Evolutionary conservation across 2,113 vertebrate genomes (phyloP), one percentile per base, ranked within the genome.

Genomic region (Recurvirostra avosetta): DNA sequence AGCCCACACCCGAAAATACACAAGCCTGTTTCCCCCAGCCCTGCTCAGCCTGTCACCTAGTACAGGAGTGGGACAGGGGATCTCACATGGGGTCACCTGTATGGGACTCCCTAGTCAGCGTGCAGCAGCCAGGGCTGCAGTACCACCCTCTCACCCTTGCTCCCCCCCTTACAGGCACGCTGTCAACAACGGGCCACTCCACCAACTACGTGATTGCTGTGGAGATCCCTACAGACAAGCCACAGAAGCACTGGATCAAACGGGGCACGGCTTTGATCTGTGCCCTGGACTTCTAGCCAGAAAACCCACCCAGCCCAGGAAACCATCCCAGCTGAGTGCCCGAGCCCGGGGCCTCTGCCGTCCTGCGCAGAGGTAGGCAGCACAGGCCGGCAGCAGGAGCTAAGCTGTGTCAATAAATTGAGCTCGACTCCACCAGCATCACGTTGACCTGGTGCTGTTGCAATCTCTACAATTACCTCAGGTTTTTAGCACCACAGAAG

Each of bases 221-320:
- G 96, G 99, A 99, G 96, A 98, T 99, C 92, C 99, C 99, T n/a
- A 98, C 98, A 0, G 55, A 96, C 72, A 96, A 88, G 43, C 90
- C 94, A 2, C 98, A 99, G 96, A 97, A 97, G 79, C 98, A 99
- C 97, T 99, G 99, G 99, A 99, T 99, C 98, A 99, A 99, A 97
- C 96, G 96, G 41, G 99, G 99, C 43, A 98, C 99, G 4, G 99
- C 99, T 29, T 97, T 99, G 85, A 98, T 99, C 96, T 99, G 99
- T 70, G 98, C 99, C 38, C 98, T 99, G 92, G 99, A 99, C 95
- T 99, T 99, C 95, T 99, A 98, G 82, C 30, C 50, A 30, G 26
- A 27, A 59, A 80, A 15, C 36, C 50, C 50, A 17, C 1, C 0
- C 36, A 30, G 18, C 8, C 25, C 38, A n/a, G 56, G 93, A 80